Evolutionary conservation across 2,888 invertebrate species (phyloP).

Genomic region (Cheilosia vernalis): DNA sequence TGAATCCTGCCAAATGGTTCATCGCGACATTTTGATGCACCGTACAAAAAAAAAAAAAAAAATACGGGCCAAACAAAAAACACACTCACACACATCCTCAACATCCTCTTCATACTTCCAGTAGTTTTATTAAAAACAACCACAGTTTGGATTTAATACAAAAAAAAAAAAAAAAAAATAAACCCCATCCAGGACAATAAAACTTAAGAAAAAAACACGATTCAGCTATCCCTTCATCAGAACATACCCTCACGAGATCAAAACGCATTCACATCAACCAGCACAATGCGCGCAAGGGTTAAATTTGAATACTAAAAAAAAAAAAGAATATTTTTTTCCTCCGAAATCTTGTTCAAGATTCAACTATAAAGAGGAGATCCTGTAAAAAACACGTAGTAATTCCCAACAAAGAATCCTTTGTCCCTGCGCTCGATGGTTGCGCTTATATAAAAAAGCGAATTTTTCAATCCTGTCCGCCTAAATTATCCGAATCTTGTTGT

Average conservation of each 20-base stretch:
- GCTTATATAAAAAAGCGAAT: constrained; percentile 40
- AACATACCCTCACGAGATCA: constrained; percentile 61
- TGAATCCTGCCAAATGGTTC: constrained; percentile 73
- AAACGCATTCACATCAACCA: constrained; percentile 63
- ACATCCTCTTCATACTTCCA: constrained; percentile 9
- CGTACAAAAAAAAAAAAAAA: constrained; percentile 11
- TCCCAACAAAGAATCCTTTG: constrained; percentile 64
- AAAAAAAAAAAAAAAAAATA: constrained; percentile 3
- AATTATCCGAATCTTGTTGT: constrained; percentile 53
- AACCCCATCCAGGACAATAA: constrained; percentile 50
- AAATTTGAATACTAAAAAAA: constrained; percentile 64
- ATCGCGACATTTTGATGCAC: constrained; percentile 53
- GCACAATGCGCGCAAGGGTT: constrained; percentile 71
- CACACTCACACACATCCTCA: constrained; percentile 9
- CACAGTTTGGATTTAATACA: constrained; percentile 37
- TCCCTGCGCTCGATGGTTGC: constrained; percentile 52
- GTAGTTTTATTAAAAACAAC: constrained; percentile 32
- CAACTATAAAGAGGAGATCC: constrained; percentile 41
- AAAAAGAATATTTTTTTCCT: constrained; percentile 15
- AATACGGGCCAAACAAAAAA: constrained; percentile 53
- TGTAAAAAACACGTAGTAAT: constrained; percentile 44
- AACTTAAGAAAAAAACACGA: constrained; percentile 40
- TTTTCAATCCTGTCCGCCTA: constrained; percentile 40
- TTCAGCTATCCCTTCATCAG: constrained; percentile 53
- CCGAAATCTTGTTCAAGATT: constrained; percentile 61